These are phyloP conservation scores for Siderastrea radians DNA, from an alignment of 92 coral and sea anemone species.

Conservation along the genomic window DNA sequence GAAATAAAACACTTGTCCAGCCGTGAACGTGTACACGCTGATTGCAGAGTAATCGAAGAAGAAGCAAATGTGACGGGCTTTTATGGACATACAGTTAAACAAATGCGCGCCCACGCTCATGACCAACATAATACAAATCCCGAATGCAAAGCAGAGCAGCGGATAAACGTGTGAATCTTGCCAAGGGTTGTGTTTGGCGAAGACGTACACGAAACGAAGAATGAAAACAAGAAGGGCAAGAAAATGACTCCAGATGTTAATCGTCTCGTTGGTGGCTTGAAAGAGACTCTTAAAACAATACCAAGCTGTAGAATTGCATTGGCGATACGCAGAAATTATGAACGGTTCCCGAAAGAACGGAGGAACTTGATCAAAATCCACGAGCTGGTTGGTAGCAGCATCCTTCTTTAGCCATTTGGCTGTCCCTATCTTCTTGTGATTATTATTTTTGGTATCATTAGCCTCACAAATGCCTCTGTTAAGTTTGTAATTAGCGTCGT, in stretches of 20 bases:
- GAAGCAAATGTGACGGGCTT: constrained; percentile 89
- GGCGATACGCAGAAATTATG: constrained; percentile 88
- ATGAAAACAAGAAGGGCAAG: constrained; percentile 77
- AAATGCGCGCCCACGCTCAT: constrained; percentile 94
- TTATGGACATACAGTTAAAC: constrained; percentile 88
- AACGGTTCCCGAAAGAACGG: constrained; percentile 81
- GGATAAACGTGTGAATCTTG: constrained; percentile 81
- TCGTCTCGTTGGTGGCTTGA: constrained; percentile 82
- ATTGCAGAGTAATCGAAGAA: constrained; percentile 96
- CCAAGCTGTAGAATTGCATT: constrained; percentile 76
- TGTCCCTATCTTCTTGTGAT: neutral
- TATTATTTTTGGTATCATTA: neutral
- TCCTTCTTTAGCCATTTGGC: neutral
- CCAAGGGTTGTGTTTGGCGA: constrained; percentile 59
- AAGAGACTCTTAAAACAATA: constrained; percentile 80
- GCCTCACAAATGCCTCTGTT: neutral
- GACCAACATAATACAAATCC: constrained; percentile 79
- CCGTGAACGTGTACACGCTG: constrained; percentile 83
- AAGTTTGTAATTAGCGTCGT: neutral
- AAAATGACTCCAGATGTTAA: constrained; percentile 96
- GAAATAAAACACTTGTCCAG: constrained; percentile 83
- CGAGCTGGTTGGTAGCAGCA: neutral
- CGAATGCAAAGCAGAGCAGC: constrained; percentile 86
- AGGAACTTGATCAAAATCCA: constrained; percentile 69
- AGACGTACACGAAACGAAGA: constrained; percentile 70